Percentiles rank a stretch among this genome's conserved stretches.
These are phyloP conservation scores for Pachyrhynchus sulphureomaculatus DNA, from an alignment of 1,140 invertebrate genomes.

Conservation along the genomic window DNA sequence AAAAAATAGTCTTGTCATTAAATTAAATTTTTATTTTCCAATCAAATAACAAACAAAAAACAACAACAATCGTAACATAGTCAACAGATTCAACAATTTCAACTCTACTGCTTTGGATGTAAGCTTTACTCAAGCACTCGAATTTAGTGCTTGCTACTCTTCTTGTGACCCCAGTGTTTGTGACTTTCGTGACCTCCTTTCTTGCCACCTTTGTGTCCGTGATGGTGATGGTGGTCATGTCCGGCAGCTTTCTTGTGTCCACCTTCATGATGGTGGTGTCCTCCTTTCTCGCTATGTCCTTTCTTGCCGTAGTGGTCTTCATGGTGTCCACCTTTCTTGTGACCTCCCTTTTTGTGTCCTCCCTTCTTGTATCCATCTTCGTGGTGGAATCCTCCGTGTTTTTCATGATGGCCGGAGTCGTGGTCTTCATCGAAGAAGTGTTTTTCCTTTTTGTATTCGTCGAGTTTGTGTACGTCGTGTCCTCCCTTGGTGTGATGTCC, in stretches of 20 bases:
- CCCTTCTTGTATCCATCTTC: constrained; percentile 61
- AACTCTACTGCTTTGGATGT: constrained; percentile 22
- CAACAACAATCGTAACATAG: constrained; percentile 32
- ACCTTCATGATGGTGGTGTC: constrained; percentile 60
- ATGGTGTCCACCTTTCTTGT: constrained; percentile 63
- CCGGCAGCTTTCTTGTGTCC: constrained; percentile 69
- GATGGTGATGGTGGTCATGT: constrained; percentile 65
- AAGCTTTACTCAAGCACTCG: neutral
- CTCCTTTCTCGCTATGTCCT: constrained; percentile 62
- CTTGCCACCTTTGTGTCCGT: constrained; percentile 65
- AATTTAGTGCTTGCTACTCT: constrained; percentile 34
- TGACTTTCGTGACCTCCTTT: constrained; percentile 67
- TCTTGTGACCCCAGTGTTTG: constrained; percentile 64
- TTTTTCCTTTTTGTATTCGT: constrained; percentile 72
- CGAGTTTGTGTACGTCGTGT: constrained; percentile 69
- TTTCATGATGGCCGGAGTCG: constrained; percentile 63
- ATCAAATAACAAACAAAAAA: constrained; percentile 30
- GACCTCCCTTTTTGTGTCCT: constrained; percentile 63
- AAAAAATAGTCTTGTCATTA: too few relatives aligned
- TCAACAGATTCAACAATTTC: constrained; percentile 23
- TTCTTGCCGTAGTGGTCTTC: constrained; percentile 63
- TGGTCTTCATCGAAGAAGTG: constrained; percentile 69
- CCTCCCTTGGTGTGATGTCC: constrained; percentile 65
- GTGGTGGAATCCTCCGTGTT: constrained; percentile 61
- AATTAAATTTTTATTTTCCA: constrained; percentile 11